Evolutionary conservation across 2,113 vertebrate genomes (phyloP), one percentile per base, ranked within the genome.

Genomic region (Gobius niger): DNA sequence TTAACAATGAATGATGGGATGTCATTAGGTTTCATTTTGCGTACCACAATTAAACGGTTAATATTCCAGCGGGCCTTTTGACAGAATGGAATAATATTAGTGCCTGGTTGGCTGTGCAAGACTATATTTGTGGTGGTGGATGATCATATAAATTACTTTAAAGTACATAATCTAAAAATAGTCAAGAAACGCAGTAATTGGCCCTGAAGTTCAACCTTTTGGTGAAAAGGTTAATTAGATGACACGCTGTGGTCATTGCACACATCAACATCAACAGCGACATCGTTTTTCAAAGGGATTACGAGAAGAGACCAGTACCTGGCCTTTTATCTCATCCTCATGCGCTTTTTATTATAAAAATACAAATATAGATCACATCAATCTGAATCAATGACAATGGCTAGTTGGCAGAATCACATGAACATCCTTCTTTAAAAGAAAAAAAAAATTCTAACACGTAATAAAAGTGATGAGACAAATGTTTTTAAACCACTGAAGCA

Each of bases 1-100:
- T 81, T 68, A 79, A 85, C 72, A 51, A 65, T 70, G 75, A 87
- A 54, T 76, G 83, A 83, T 72, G 70, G 78, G 63, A 70, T 65
- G 65, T 53, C 44, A 76, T 78, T 81, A 47, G 47, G 19, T 65
- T 51, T 62, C 14, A 65, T 80, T 75, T 42, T 56, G 63, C 16
- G 18, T 18, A 6, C 1, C n/a, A 8, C 42, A 57, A 72, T 70
- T 19, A 46, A 76, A 12, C n/a, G 15, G 13, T 57, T 47, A 12
- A 47, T 53, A 41, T 18, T 63, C 54, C 5, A 18, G 14, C 3
- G 46, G 2, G 47, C n/a, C 10, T 47, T 72, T 46, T 1, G 24
- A 12, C 24, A 47, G 10, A 54, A 8, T 15, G 19, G 51, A n/a
- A 52, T 50, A 49, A 52, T 62, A 64, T 66, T 52, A 63, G 8